These are phyloP conservation scores for Chiridota heheva DNA, from an alignment of 35 echinoderm and acorn worm genomes.

Conservation along the genomic window DNA sequence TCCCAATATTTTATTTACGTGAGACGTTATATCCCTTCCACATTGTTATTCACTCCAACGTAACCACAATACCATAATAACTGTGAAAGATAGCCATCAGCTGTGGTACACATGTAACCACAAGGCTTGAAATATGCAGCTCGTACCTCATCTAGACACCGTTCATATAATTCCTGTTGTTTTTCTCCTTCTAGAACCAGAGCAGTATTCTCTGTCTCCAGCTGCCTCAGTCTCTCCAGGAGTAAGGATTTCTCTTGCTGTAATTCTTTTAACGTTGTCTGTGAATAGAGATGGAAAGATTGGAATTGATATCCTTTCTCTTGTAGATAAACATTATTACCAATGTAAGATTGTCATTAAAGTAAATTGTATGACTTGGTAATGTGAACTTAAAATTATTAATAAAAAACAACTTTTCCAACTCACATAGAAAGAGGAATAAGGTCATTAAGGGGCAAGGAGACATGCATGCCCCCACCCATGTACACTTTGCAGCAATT, in stretches of 20 bases:
- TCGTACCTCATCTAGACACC: constrained; percentile 65
- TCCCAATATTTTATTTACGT: no score
- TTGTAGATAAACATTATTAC: not conserved
- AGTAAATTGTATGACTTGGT: not conserved
- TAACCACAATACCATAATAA: no score
- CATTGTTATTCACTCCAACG: no score
- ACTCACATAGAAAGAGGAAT: not conserved
- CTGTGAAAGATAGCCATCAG: no score
- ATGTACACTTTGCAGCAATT: no score
- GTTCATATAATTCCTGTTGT: constrained; percentile 39
- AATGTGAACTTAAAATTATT: not conserved
- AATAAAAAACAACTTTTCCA: not conserved
- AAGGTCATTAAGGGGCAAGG: not conserved
- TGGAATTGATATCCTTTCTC: not conserved
- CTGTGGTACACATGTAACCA: no score
- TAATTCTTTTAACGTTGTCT: not conserved
- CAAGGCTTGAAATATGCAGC: no score
- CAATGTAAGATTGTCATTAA: not conserved
- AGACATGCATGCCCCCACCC: no score
- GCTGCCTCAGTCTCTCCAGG: constrained; percentile 35
- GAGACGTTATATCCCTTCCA: no score
- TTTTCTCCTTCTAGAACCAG: constrained; percentile 46
- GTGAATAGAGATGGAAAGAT: no score
- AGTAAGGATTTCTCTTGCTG: constrained; percentile 33
- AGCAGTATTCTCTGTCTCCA: constrained; percentile 46